Evolutionary conservation across 2,113 vertebrate genomes (phyloP), one percentile per base, ranked within the genome.

Genomic region (Monarcha castaneiventris): DNA sequence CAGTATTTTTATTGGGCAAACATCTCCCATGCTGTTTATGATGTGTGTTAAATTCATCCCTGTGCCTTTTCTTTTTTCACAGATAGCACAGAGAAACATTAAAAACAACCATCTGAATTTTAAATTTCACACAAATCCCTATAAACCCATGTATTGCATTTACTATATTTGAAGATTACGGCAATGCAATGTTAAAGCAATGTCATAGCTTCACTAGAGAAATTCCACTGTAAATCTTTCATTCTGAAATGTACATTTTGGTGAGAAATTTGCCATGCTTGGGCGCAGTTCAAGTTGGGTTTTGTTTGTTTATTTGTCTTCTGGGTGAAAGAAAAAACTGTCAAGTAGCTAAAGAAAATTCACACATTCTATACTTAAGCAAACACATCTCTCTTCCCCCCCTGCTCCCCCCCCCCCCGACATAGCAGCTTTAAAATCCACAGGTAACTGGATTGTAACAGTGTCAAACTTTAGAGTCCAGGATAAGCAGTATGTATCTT

Each of bases 291-390:
- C 55, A 80, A 25, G 52, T 74, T 93, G 33, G 27, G 73, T 4
- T 84, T 93, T 91, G 56, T 86, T 88, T 96, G 80, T 92, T 94
- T 96, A 48, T 90, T 94, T 92, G 68, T 92, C 72, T 95, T 95
- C 61, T 74, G 51, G 33, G 55, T 94, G 76, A 88, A 86, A 90
- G 59, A 79, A 85, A 69, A 62, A 69, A 58, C n/a, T 58, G 67
- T 62, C 33, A 49, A 77, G 64, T 41, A 93, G 52, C 39, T 88
- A 80, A 77, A 93, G 82, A 44, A 93, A 91, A 81, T 71, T 46
- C 78, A 86, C 26, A 59, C 30, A 16, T 73, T 80, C 92, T 69
- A 27, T 73, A 66, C 55, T 74, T 90, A 62, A 61, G 29, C 44
- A 87, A 74, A 71, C 55, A 54, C 11, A 39, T 62, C 30, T 26